Percentiles rank a stretch among this genome's conserved stretches.
These are phyloP conservation scores for Epicauta chinensis DNA, from an alignment of 1,140 invertebrate genomes.

Conservation along the genomic window DNA sequence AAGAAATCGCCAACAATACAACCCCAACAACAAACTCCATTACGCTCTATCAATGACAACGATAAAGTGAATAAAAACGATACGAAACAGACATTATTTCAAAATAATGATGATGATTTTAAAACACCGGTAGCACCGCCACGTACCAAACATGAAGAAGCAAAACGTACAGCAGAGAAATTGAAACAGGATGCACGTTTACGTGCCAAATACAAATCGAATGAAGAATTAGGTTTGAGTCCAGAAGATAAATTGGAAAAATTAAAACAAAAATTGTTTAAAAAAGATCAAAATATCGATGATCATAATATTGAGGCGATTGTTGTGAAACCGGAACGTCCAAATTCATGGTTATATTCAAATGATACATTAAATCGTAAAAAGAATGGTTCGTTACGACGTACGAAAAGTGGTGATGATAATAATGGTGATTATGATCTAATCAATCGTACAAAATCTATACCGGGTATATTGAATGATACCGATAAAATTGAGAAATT, in stretches of 20 bases:
- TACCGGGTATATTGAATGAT: conserved; percentile 26
- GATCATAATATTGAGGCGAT: conserved; percentile 29
- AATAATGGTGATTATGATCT: neutral
- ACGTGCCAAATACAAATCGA: conserved; percentile 61
- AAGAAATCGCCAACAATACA: neutral
- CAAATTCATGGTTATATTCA: conserved; percentile 26
- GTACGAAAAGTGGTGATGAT: conserved; percentile 32
- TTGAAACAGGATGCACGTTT: conserved; percentile 60
- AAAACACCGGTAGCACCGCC: conserved; percentile 47
- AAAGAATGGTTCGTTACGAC: conserved; percentile 29
- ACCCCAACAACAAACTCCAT: no score
- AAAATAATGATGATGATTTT: conserved; percentile 31
- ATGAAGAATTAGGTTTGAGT: conserved; percentile 54
- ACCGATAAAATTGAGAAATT: conserved; percentile 30
- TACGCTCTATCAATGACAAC: no score
- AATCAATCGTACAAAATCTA: conserved; percentile 32
- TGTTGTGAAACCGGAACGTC: conserved; percentile 27
- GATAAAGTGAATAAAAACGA: no score
- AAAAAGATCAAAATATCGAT: conserved; percentile 26
- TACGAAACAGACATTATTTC: no score
- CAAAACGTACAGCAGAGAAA: conserved; percentile 50
- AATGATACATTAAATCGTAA: conserved; percentile 35
- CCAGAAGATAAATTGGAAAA: conserved; percentile 59
- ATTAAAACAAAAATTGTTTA: conserved; percentile 31
- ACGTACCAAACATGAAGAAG: conserved; percentile 45